Conservation (phyloP, 2,113 vertebrate genomes). For the Furnarius figulus region DNA sequence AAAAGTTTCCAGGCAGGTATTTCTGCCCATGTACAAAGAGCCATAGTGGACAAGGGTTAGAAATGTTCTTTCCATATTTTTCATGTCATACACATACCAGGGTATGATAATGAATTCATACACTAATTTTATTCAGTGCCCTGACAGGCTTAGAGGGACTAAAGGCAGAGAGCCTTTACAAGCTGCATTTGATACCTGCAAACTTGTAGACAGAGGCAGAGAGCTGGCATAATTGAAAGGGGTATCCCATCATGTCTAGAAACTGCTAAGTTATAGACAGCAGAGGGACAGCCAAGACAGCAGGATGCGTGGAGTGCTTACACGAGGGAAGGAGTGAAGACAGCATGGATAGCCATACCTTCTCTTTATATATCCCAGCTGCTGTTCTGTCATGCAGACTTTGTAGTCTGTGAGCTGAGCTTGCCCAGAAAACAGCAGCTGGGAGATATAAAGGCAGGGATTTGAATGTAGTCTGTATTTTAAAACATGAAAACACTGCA, state of each 20-base stretch:
- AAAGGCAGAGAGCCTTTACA: not conserved
- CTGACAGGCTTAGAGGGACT: not conserved
- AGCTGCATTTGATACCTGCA: not conserved
- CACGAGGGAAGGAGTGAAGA: not conserved
- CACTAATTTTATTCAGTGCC: not conserved
- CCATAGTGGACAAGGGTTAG: not conserved
- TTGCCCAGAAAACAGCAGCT: conserved; percentile 3
- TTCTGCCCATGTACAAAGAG: not conserved
- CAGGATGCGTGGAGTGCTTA: not conserved
- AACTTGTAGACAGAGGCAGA: not conserved
- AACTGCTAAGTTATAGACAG: not conserved
- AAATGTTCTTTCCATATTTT: not conserved
- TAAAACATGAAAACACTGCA: not conserved
- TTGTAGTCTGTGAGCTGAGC: not conserved
- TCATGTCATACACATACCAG: not conserved
- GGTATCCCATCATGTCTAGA: not conserved
- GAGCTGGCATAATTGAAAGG: not conserved
- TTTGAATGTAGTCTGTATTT: not conserved
- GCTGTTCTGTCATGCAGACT: not conserved
- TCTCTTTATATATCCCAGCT: not conserved
- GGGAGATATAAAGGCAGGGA: not conserved
- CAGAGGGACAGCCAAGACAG: not conserved
- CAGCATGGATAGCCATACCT: not conserved
- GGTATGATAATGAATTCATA: not conserved
- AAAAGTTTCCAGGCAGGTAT: not conserved